These are phyloP conservation scores for Eptesicus fuscus DNA, from an alignment of 2,113 vertebrate genomes.

Conservation along the genomic window DNA sequence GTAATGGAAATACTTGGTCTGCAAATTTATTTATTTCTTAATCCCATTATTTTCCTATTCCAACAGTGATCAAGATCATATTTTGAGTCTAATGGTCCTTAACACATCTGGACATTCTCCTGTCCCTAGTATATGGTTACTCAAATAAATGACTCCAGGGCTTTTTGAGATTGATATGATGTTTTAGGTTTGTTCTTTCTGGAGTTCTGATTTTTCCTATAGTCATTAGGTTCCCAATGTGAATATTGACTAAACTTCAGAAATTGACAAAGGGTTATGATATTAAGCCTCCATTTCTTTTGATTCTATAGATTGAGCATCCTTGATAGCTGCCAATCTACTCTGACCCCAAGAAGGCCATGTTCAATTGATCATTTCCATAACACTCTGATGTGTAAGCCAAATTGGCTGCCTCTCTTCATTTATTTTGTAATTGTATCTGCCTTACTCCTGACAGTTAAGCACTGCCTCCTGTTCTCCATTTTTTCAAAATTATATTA, in stretches of 20 bases:
- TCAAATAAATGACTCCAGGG: not conserved
- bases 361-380: not conserved
- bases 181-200: not conserved
- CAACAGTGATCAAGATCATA: not conserved
- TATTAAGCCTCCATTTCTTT: not conserved
- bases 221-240: not conserved
- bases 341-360: not conserved
- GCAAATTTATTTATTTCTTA: not conserved
- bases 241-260: not conserved
- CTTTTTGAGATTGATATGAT: not conserved
- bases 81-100: not conserved
- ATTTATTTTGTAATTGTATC: not conserved
- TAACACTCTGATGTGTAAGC: not conserved
- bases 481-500: not conserved
- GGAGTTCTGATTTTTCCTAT: not conserved
- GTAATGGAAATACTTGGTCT: not conserved
- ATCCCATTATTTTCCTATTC: not conserved
- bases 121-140: not conserved
- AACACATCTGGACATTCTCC: not conserved
- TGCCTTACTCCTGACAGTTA: not conserved
- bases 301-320: not conserved
- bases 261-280: not conserved
- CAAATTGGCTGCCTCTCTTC: not conserved
- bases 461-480: not conserved
- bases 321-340: not conserved